These are phyloP conservation scores for Conus betulinus DNA, from an alignment of 1,140 invertebrate species.

Conservation along the genomic window DNA sequence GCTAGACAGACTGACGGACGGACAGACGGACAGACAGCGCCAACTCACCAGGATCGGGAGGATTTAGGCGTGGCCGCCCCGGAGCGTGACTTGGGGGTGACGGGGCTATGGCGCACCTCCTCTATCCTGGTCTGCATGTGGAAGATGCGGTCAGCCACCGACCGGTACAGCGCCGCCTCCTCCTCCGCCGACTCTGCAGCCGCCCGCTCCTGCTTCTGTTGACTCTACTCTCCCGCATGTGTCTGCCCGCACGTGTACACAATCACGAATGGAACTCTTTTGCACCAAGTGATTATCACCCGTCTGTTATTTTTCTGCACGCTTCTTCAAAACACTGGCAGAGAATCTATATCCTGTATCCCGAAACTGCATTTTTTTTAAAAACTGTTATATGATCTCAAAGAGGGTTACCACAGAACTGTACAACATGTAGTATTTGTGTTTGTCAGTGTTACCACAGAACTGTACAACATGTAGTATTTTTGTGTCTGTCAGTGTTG, in stretches of 20 bases:
- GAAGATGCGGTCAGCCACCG: slow-evolving; percentile 61
- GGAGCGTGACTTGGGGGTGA: slow-evolving; percentile 54
- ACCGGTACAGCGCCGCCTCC: slow-evolving; percentile 37
- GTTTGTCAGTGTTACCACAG: too few relatives aligned
- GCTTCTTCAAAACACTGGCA: too few relatives aligned
- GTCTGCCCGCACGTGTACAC: not conserved
- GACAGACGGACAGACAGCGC: not conserved
- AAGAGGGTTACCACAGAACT: too few relatives aligned
- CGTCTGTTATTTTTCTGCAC: too few relatives aligned
- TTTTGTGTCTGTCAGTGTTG: too few relatives aligned
- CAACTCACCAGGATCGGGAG: slow-evolving; percentile 43
- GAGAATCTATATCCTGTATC: too few relatives aligned
- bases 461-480: too few relatives aligned
- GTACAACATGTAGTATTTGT: too few relatives aligned
- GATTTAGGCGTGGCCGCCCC: slow-evolving; percentile 58
- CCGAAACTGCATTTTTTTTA: too few relatives aligned
- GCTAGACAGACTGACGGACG: not conserved
- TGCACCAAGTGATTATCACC: too few relatives aligned
- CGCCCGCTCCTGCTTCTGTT: slow-evolving; percentile 16
- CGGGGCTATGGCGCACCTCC: slow-evolving; percentile 43
- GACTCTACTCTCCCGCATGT: slow-evolving; percentile 24
- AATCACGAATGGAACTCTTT: too few relatives aligned
- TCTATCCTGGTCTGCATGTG: slow-evolving; percentile 61
- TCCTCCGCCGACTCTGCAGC: slow-evolving; percentile 38
- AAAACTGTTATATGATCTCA: too few relatives aligned